Evolutionary conservation across 2,113 vertebrate species (phyloP), one percentile per base, ranked within the genome.

Genomic region (Chiloscyllium plagiosum): DNA sequence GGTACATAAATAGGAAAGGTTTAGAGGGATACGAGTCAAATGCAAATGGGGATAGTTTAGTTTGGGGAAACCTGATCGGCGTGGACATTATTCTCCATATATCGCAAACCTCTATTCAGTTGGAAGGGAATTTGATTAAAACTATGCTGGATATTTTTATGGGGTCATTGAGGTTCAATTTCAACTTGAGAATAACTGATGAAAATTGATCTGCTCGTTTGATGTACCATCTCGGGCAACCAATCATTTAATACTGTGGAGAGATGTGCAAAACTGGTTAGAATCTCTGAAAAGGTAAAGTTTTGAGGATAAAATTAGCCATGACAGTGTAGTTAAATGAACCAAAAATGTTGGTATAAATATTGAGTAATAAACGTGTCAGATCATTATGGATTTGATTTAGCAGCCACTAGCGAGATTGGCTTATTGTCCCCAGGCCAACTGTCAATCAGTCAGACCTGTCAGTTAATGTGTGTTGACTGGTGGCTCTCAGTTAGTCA

Each of bases 341-440:
- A 37, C 37, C 12, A 89, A 89, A 65, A 4, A 37, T 94, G 92
- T 94, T 69, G 24, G 37, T 29, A 95, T 69, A 70, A 95, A 72
- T 47, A 94, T 29, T 95, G 93, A n/a, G 68, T 70, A 50, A 72
- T 95, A 50, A 70, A 70, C 70, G 24, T 95, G 92, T 24, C 37
- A 42, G 4, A 68, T 24, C 37, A 94, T 69, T 94, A 69, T 94
- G 65, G 92, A 42, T 69, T 69, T 42, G 92, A 94, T 94, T 94
- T 69, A 69, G 65, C n/a, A 47, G 37, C 26, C 92, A 47, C 66
- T 26, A 1, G 8, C 10, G 2, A 69, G n/a, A 94, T 19, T 22
- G 42, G 65, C n/a, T 66, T 66, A 26, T n/a, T 26, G 87, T 93
- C 89, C n/a, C 56, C 93, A 72, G 22, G 65, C 66, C n/a, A 26